phyloP scores from a whole-genome alignment of 2,888 invertebrate species.

The Diadegma fenestrale region DNA sequence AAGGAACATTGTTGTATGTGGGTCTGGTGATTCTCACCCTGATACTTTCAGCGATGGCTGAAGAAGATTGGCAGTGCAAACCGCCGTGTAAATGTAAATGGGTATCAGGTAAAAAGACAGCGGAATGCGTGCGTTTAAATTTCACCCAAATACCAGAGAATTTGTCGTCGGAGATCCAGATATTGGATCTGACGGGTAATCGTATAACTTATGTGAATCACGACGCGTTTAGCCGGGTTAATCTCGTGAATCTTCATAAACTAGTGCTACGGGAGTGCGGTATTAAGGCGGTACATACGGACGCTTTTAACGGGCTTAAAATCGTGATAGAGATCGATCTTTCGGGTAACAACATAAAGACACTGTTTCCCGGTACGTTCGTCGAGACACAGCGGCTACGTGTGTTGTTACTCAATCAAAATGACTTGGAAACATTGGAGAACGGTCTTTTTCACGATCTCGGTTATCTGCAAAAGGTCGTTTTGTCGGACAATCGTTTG shows the following conservation, averaged over 20 bases:
- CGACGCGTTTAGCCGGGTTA: conserved; percentile 89
- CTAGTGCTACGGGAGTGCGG: conserved; percentile 91
- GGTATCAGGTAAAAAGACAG: conserved; percentile 93
- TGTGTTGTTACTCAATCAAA: conserved; percentile 90
- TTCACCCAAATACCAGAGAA: conserved; percentile 90
- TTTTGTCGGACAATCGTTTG: conserved; percentile 91
- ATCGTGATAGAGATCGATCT: conserved; percentile 94
- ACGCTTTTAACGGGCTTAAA: conserved; percentile 91
- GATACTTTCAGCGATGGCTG: conserved; percentile 81
- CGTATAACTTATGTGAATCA: conserved; percentile 88
- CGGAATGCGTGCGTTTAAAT: conserved; percentile 90
- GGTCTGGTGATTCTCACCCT: conserved; percentile 79
- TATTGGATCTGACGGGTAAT: conserved; percentile 90
- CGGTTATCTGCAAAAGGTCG: conserved; percentile 90
- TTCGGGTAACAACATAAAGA: conserved; percentile 90
- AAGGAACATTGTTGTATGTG: conserved; percentile 74
- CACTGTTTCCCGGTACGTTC: conserved; percentile 90
- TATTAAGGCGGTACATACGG: conserved; percentile 90
- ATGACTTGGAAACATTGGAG: conserved; percentile 90
- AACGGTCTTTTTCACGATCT: conserved; percentile 92
- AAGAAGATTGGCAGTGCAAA: conserved; percentile 87
- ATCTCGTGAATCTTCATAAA: conserved; percentile 93
- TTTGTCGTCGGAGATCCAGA: conserved; percentile 88
- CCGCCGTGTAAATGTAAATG: conserved; percentile 93
- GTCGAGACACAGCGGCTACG: conserved; percentile 90